phyloP scores from a whole-genome alignment of 1,140 invertebrate species.

The Chrysopa pallens region DNA sequence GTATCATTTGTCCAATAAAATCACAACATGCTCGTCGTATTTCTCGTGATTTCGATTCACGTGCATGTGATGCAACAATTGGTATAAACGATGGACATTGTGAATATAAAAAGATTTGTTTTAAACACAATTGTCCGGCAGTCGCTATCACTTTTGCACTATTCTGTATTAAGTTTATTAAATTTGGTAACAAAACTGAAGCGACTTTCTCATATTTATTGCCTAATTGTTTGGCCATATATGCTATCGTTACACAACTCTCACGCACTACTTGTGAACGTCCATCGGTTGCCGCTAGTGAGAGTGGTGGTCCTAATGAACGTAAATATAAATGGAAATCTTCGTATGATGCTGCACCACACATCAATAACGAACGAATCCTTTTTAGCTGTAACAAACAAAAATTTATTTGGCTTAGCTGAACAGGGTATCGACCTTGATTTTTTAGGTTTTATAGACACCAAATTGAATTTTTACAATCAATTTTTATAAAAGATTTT shows the following conservation, averaged over 20 bases:
- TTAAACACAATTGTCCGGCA: conserved; percentile 67
- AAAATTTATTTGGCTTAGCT: conserved; percentile 5
- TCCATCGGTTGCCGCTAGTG: conserved; percentile 74
- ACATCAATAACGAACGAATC: conserved; percentile 61
- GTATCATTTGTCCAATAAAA: conserved; percentile 66
- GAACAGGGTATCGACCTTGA: not conserved
- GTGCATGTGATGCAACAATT: conserved; percentile 61
- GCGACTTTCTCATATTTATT: conserved; percentile 74
- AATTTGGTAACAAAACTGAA: conserved; percentile 56
- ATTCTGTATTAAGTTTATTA: conserved; percentile 89
- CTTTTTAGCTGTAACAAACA: conserved; percentile 53
- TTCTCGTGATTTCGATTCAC: conserved; percentile 75
- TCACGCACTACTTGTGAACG: conserved; percentile 81
- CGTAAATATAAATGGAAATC: conserved; percentile 70
- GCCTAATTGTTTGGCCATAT: conserved; percentile 65
- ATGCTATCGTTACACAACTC: conserved; percentile 86
- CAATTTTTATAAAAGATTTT: too few relatives aligned
- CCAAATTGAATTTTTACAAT: too few relatives aligned
- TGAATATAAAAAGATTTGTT: conserved; percentile 79
- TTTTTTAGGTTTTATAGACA: not conserved
- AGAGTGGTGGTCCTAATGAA: conserved; percentile 61
- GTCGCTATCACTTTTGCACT: conserved; percentile 87
- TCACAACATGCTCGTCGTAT: conserved; percentile 71
- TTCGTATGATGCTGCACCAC: conserved; percentile 60
- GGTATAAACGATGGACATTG: conserved; percentile 72